A percentile compares a stretch with the other conserved stretches of the same genome.
These are phyloP conservation scores for Zaprionus davidi DNA, from an alignment of 1,140 invertebrate species.

Conservation along the genomic window DNA sequence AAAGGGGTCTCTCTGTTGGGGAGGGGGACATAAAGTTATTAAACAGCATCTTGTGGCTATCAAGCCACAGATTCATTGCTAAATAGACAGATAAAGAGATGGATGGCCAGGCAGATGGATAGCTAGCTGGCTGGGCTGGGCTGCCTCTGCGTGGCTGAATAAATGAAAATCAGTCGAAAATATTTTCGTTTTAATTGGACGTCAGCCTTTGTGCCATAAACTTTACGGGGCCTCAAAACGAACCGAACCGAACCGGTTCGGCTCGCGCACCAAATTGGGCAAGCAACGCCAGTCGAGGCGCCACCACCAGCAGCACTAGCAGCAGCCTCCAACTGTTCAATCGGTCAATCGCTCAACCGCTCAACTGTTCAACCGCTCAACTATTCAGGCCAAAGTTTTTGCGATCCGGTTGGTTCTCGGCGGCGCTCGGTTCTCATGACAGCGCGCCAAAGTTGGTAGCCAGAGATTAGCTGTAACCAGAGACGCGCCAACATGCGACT, in stretches of 20 bases:
- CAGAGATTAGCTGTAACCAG: conserved; percentile 74
- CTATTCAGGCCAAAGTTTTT: conserved; percentile 75
- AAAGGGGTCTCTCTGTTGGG: background rate
- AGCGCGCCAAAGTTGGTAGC: conserved; percentile 74
- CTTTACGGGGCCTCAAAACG: conserved; percentile 24
- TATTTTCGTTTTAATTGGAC: conserved; percentile 79
- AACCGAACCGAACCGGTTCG: conserved; percentile 59
- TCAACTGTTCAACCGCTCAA: conserved; percentile 45
- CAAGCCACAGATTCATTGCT: conserved; percentile 10
- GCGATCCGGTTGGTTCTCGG: conserved; percentile 60
- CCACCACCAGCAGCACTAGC: conserved; percentile 41
- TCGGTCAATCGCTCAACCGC: conserved; percentile 12
- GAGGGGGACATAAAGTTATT: conserved; percentile 41
- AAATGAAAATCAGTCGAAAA: conserved; percentile 50
- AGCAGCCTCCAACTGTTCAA: conserved; percentile 18
- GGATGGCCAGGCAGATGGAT: conserved; percentile 5
- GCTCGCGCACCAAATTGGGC: conserved; percentile 69
- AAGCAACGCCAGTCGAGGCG: conserved; percentile 61
- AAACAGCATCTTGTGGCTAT: conserved; percentile 41
- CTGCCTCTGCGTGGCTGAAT: conserved; percentile 3
- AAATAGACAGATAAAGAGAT: conserved; percentile 5
- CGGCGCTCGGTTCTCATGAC: conserved; percentile 59
- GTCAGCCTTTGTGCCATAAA: conserved; percentile 56
- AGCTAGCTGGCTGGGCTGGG: background rate
- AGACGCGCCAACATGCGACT: conserved; percentile 74